These are phyloP conservation scores for Macrophya annulata DNA, from an alignment of 2,888 invertebrate species.

Conservation along the genomic window DNA sequence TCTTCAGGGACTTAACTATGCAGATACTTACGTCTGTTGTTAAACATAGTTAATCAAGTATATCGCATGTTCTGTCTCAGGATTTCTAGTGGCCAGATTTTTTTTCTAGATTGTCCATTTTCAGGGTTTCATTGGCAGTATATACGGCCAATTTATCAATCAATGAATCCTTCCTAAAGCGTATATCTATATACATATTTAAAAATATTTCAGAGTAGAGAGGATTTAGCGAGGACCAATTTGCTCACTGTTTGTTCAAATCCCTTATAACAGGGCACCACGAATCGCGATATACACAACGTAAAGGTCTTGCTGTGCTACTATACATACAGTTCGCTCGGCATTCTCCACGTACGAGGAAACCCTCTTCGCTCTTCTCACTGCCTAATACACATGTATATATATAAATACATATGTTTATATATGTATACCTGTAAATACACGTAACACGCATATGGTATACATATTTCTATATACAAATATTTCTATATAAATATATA, in stretches of 20 bases:
- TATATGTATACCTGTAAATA: constrained; percentile 25
- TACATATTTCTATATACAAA: constrained; percentile 17
- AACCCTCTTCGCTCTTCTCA: constrained; percentile 51
- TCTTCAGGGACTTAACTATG: not conserved
- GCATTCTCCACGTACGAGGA: constrained; percentile 8
- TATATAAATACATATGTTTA: constrained; percentile 51
- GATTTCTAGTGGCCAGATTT: not conserved
- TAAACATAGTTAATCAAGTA: not conserved
- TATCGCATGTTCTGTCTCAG: not conserved
- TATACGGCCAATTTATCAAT: not conserved
- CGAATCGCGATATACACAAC: constrained; percentile 16
- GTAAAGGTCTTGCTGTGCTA: not conserved
- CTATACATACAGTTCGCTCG: constrained; percentile 4
- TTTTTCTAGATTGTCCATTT: not conserved
- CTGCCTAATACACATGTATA: constrained; percentile 49
- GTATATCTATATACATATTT: not conserved
- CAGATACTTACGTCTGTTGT: not conserved
- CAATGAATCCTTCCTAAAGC: not conserved
- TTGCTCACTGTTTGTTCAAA: constrained; percentile 30
- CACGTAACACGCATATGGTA: not conserved
- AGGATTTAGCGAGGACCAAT: constrained; percentile 6
- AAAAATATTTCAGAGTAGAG: not conserved
- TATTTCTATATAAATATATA: not conserved
- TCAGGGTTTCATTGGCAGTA: not conserved
- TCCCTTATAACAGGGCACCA: constrained; percentile 46